Percentiles rank a stretch among this genome's conserved stretches.
Conservation (phyloP, 2,113 vertebrate species). For the Calyptomena viridis region DNA sequence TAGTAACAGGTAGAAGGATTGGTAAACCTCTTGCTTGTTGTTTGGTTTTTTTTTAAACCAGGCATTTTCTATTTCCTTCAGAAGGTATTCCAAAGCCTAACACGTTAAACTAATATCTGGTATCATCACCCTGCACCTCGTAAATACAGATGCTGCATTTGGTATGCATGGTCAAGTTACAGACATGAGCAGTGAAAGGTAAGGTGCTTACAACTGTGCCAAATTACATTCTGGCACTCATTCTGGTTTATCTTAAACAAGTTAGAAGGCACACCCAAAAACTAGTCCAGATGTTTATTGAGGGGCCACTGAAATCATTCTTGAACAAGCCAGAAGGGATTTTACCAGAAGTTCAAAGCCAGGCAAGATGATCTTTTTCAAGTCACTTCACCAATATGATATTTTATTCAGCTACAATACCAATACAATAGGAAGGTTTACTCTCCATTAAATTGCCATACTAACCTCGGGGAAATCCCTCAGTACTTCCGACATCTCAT, state of each 20-base stretch:
- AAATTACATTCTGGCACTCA: background rate
- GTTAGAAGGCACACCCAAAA: background rate
- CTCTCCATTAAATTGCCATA: background rate
- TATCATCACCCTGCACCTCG: background rate
- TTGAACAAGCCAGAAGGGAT: background rate
- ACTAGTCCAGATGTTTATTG: background rate
- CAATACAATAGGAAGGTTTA: background rate
- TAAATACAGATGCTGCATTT: background rate
- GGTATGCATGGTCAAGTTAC: background rate
- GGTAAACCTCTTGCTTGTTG: background rate
- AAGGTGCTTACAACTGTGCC: background rate
- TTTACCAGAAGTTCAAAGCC: background rate
- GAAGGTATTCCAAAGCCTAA: background rate
- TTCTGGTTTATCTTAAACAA: background rate
- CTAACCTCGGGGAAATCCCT: slow-evolving; percentile 96
- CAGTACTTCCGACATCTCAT: slow-evolving; percentile 99
- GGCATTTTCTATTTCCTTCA: background rate
- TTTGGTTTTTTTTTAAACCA: background rate
- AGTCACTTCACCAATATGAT: background rate
- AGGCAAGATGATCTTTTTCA: background rate
- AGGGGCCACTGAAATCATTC: background rate
- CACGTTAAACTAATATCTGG: background rate
- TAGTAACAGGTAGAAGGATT: background rate
- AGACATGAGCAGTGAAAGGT: background rate
- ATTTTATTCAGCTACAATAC: background rate